These are phyloP conservation scores for Lytechinus pictus DNA, from an alignment of 35 echinoderm and acorn worm species.

Conservation along the genomic window DNA sequence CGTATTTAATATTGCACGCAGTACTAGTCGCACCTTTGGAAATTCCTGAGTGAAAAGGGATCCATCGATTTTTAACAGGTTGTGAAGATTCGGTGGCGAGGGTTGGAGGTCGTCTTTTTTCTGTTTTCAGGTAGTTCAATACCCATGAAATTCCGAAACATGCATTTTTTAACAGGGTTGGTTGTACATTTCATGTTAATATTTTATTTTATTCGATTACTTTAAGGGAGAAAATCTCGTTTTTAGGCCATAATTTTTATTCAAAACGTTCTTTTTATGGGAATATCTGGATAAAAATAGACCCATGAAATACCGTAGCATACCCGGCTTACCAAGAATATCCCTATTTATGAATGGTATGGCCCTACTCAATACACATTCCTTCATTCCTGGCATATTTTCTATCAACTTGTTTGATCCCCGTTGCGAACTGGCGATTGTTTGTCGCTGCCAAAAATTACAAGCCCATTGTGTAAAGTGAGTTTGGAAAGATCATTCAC, in stretches of 20 bases:
- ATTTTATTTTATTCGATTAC: neutral
- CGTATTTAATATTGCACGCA: neutral
- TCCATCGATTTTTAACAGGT: slow-evolving; percentile 55
- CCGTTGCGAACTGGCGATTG: slow-evolving; percentile 54
- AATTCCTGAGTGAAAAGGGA: slow-evolving; percentile 42
- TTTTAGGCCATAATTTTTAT: too few species aligned
- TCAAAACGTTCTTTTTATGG: too few species aligned
- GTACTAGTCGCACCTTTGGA: neutral
- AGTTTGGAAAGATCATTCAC: slow-evolving; percentile 13
- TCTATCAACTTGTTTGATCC: slow-evolving; percentile 97
- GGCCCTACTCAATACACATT: slow-evolving; percentile 69
- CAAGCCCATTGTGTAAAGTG: neutral
- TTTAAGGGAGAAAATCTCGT: too few species aligned
- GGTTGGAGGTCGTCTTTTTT: slow-evolving; percentile 48
- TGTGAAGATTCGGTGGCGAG: slow-evolving; percentile 46
- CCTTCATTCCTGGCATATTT: slow-evolving; percentile 96
- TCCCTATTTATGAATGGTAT: slow-evolving; percentile 15
- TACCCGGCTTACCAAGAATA: neutral
- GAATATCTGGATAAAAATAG: neutral
- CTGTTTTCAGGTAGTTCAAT: slow-evolving; percentile 47
- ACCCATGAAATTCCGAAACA: slow-evolving; percentile 54
- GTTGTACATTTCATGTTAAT: neutral
- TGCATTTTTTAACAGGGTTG: neutral
- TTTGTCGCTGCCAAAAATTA: slow-evolving; percentile 19
- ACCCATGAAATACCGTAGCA: neutral